Conservation (phyloP, 2,113 vertebrate genomes). For the Sitta europaea region DNA sequence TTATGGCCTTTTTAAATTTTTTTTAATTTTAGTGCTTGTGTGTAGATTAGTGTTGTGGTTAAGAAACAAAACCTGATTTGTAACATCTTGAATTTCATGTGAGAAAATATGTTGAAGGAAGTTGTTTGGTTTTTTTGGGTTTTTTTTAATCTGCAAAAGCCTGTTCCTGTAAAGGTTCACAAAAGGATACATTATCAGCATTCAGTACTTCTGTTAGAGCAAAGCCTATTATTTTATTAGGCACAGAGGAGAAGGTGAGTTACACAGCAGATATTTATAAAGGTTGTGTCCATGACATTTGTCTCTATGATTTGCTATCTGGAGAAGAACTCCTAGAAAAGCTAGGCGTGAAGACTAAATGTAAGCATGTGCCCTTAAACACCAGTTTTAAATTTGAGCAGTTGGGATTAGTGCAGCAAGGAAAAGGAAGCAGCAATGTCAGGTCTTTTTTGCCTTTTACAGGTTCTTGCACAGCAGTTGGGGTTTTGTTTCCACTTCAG, state of each 20-base stretch:
- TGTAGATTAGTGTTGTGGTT: not conserved
- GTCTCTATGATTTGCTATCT: not conserved
- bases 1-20: not conserved
- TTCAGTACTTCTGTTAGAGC: not conserved
- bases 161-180: not conserved
- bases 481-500: conserved; percentile 26
- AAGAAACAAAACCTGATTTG: not conserved
- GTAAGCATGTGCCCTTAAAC: not conserved
- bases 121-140: not conserved
- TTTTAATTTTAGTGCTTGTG: not conserved
- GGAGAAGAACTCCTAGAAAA: not conserved
- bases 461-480: not conserved
- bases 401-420: not conserved
- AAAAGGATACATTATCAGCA: not conserved
- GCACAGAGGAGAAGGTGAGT: not conserved
- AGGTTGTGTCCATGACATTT: not conserved
- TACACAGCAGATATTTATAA: not conserved
- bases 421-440: not conserved
- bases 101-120: not conserved
- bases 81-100: not conserved
- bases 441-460: not conserved
- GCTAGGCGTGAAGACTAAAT: not conserved
- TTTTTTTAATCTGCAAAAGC: not conserved
- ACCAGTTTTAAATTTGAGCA: not conserved
- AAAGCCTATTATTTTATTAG: conserved; percentile 1